These are phyloP conservation scores for Orchesellides sinensis DNA, from an alignment of 2,888 invertebrate species.

Conservation along the genomic window DNA sequence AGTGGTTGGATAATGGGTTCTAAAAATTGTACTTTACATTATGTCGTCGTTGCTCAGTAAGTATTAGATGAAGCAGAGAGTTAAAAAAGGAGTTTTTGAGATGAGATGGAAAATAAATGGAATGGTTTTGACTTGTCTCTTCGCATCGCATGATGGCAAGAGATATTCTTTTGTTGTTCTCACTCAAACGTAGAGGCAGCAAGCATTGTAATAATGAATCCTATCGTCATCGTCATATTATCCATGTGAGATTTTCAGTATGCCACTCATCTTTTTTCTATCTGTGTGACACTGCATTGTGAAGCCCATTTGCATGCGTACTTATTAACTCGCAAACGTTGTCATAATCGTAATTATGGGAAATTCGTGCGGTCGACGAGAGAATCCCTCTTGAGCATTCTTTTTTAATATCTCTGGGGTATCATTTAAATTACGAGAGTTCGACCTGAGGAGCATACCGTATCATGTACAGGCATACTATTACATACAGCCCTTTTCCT, in stretches of 20 bases:
- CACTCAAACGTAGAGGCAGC: no score
- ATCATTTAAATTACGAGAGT: constrained; percentile 33
- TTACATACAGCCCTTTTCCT: background rate
- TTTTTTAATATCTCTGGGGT: background rate
- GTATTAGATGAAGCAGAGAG: background rate
- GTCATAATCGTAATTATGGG: constrained; percentile 30
- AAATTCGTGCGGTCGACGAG: constrained; percentile 17
- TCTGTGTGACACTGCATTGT: no score
- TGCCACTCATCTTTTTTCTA: constrained; percentile 16
- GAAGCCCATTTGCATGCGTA: constrained; percentile 28
- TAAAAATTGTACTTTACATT: background rate
- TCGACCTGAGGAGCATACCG: background rate
- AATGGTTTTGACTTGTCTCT: no score
- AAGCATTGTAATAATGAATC: no score
- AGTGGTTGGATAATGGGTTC: background rate
- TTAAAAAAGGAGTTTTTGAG: no score
- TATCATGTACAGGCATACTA: background rate
- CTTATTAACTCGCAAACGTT: constrained; percentile 20
- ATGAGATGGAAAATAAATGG: no score
- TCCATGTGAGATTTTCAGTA: no score
- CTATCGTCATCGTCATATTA: background rate
- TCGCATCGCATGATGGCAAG: constrained; percentile 14
- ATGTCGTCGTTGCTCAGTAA: background rate
- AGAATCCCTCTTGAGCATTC: background rate
- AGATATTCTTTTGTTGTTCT: constrained; percentile 22